Evolutionary conservation across 2,888 invertebrate genomes (phyloP), one percentile per base, ranked within the genome.

Genomic region (Apamea sordens): DNA sequence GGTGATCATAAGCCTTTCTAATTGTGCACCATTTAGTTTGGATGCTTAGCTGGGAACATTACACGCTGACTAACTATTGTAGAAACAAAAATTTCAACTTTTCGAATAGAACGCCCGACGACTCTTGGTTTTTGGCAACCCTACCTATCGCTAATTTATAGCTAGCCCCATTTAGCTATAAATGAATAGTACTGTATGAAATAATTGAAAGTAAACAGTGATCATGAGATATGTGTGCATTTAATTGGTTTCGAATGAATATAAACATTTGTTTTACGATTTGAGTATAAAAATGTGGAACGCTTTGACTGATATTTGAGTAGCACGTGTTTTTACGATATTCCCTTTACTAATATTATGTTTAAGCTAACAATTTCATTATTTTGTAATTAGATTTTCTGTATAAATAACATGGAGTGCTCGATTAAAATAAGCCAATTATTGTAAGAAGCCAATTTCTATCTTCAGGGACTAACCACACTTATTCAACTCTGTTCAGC

Each of bases 171-270:
- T 74, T 87, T 68, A 71, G 82, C 56, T 73, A 63, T 59, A 65
- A 72, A 76, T 76, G 65, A 74, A 82, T 44, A n/a, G 21, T 53
- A 76, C 76, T 63, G 32, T 77, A 74, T 76, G 77, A 74, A 84
- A 85, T 85, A 80, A 85, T 79, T 79, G 73, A 85, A 87, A 83
- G 78, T 85, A 86, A 80, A 87, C 80, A 87, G 65, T 68, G 64
- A 82, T 86, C 64, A 78, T 70, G 69, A 73, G 65, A 67, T 69
- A 59, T 73, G 73, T 76, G 69, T 72, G 68, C 76, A 67, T 70
- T 86, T 85, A 83, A 87, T 83, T 87, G 75, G 63, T 79, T 82
- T 77, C 47, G 65, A 63, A 68, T 36, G 61, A 77, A 77, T 71
- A 76, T 84, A 67, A 86, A 79, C 59, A 82, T 73, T 77, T 69